These are phyloP conservation scores for Cotesia typhae DNA, from an alignment of 1,140 invertebrate genomes.

Conservation along the genomic window DNA sequence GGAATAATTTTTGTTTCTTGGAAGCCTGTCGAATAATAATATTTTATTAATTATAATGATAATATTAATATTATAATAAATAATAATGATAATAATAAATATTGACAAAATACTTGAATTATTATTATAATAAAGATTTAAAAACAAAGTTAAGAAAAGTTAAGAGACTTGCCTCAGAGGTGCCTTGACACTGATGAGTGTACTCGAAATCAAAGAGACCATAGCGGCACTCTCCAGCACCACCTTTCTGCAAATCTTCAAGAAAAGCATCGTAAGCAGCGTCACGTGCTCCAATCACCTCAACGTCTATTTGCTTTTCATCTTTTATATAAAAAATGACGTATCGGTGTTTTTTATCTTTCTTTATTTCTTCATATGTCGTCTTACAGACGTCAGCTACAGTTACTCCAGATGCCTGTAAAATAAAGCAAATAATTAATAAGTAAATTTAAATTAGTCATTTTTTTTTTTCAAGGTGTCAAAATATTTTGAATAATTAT, in stretches of 20 bases:
- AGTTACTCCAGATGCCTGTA: conserved; percentile 93
- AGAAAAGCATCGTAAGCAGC: conserved; percentile 90
- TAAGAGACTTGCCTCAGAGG: conserved; percentile 74
- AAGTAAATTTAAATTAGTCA: background rate
- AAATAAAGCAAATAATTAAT: conserved; percentile 49
- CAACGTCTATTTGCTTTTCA: conserved; percentile 93
- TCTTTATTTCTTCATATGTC: conserved; percentile 96
- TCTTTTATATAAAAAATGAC: conserved; percentile 95
- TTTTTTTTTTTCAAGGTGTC: no score
- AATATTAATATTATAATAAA: conserved; percentile 16
- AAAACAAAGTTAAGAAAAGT: background rate
- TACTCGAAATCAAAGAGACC: conserved; percentile 96
- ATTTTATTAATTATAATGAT: conserved; percentile 13
- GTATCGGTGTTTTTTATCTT: conserved; percentile 96
- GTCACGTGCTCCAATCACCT: conserved; percentile 85
- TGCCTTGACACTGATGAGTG: conserved; percentile 93
- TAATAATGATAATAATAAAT: conserved; percentile 1
- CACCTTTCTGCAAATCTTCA: conserved; percentile 88
- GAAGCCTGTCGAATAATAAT: conserved; percentile 69
- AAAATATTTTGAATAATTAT: no score
- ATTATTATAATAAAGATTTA: background rate
- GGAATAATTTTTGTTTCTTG: conserved; percentile 94
- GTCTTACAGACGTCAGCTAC: conserved; percentile 94
- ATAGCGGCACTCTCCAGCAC: conserved; percentile 91
- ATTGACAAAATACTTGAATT: conserved; percentile 28